phyloP scores from a whole-genome alignment of 2,797 vertebrate species.

The Paratrypauchen microcephalus region DNA sequence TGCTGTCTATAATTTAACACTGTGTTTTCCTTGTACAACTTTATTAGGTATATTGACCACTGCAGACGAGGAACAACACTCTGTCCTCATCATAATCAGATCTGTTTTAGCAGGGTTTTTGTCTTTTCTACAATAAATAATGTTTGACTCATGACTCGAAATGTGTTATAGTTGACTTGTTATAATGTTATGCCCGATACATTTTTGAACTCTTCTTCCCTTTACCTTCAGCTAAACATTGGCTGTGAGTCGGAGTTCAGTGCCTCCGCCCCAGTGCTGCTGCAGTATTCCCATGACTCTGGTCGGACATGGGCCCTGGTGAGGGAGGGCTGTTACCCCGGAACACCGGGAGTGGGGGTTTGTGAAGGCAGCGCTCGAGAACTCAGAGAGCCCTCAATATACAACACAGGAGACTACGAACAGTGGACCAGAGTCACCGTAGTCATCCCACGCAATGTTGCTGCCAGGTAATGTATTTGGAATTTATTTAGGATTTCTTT shows the following conservation, averaged over 20 bases:
- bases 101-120: too few relatives aligned
- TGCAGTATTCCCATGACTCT: slow-evolving; percentile 95
- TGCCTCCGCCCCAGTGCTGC: slow-evolving; percentile 85
- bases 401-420: slow-evolving; percentile 91
- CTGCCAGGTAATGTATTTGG: slow-evolving; percentile 82
- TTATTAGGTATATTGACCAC: too few relatives aligned
- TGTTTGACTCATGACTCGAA: too few relatives aligned
- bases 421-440: slow-evolving; percentile 94
- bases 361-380: slow-evolving; percentile 93
- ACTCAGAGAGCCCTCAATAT: slow-evolving; percentile 87
- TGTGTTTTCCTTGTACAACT: too few relatives aligned
- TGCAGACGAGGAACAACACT: too few relatives aligned
- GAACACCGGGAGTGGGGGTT: slow-evolving; percentile 79
- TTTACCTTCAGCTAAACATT: slow-evolving; percentile 84
- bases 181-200: background rate
- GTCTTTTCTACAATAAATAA: too few relatives aligned
- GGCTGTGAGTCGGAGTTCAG: slow-evolving; percentile 91
- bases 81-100: too few relatives aligned
- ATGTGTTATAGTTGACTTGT: background rate
- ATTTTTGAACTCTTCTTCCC: background rate
- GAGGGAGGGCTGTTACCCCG: slow-evolving; percentile 92
- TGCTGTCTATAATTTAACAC: too few relatives aligned
- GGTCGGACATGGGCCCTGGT: slow-evolving; percentile 93
- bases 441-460: slow-evolving; percentile 87
- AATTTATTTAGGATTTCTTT: background rate